Conservation (phyloP, 2,888 invertebrate genomes). For the Protonemura montana region DNA sequence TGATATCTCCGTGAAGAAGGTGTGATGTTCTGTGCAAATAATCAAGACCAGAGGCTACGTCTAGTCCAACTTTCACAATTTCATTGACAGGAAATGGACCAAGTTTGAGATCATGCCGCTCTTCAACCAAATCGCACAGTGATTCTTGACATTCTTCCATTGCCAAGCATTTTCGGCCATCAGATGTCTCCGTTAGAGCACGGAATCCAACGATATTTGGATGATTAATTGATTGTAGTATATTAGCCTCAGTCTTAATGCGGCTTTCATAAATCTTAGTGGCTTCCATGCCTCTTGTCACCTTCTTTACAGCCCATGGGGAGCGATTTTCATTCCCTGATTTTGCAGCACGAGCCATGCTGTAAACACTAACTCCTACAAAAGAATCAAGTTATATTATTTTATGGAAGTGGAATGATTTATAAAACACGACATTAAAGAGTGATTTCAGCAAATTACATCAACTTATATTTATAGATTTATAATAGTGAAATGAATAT, state of each 20-base stretch:
- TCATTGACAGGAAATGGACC: conserved; percentile 69
- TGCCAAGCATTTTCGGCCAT: conserved; percentile 71
- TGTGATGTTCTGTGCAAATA: conserved; percentile 78
- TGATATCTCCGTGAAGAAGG: conserved; percentile 83
- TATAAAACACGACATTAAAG: no score
- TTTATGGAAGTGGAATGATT: conserved; percentile 22
- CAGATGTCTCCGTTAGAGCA: conserved; percentile 63
- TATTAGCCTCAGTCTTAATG: conserved; percentile 74
- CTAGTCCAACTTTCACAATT: conserved; percentile 71
- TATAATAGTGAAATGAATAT: conserved; percentile 33
- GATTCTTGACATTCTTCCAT: conserved; percentile 81
- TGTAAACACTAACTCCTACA: conserved; percentile 79
- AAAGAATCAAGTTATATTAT: no score
- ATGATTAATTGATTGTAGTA: conserved; percentile 74
- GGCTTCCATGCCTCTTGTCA: conserved; percentile 63
- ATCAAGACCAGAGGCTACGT: conserved; percentile 74
- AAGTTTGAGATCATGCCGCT: conserved; percentile 64
- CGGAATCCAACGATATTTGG: conserved; percentile 85
- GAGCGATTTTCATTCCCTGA: conserved; percentile 71
- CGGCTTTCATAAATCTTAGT: conserved; percentile 58
- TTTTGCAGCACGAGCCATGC: conserved; percentile 75
- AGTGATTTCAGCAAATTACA: no score
- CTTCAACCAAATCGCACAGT: conserved; percentile 78
- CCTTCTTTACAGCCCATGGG: conserved; percentile 86
- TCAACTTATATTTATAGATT: no score